These are phyloP conservation scores for Actinia equina DNA, from an alignment of 64 coral and sea anemone species.

Conservation along the genomic window DNA sequence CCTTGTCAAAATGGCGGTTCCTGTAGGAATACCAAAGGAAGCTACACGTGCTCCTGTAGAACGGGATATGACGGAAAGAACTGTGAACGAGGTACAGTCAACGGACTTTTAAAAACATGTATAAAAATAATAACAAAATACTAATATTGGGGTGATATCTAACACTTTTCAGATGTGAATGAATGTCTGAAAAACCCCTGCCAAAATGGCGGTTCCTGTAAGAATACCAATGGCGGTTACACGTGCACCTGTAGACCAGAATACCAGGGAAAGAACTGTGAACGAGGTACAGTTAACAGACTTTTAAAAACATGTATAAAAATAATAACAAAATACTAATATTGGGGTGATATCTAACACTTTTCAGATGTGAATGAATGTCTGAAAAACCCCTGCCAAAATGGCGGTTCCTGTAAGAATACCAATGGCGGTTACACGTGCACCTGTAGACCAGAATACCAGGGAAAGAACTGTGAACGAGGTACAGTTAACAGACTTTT, in stretches of 20 bases:
- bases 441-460: conserved; percentile 7
- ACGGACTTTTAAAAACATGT: too few species aligned
- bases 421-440: conserved; percentile 36
- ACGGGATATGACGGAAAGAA: conserved; percentile 22
- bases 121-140: too few species aligned
- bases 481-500: too few species aligned
- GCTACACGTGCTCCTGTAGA: conserved; percentile 39
- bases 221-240: neutral
- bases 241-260: conserved; percentile 13
- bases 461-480: conserved; percentile 24
- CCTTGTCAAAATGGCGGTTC: conserved; percentile 42
- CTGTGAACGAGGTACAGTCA: neutral
- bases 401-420: conserved; percentile 37
- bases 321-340: too few species aligned
- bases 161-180: neutral
- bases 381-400: conserved; percentile 10
- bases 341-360: too few species aligned
- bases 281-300: conserved; percentile 1
- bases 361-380: conserved; percentile 59
- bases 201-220: neutral
- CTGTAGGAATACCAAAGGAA: conserved; percentile 20
- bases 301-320: too few species aligned
- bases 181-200: neutral
- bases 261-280: conserved; percentile 30
- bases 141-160: too few species aligned